Percentiles rank a stretch among this genome's conserved stretches.
These are phyloP conservation scores for Iselma pallidipennis DNA, from an alignment of 2,888 invertebrate genomes.

Conservation along the genomic window DNA sequence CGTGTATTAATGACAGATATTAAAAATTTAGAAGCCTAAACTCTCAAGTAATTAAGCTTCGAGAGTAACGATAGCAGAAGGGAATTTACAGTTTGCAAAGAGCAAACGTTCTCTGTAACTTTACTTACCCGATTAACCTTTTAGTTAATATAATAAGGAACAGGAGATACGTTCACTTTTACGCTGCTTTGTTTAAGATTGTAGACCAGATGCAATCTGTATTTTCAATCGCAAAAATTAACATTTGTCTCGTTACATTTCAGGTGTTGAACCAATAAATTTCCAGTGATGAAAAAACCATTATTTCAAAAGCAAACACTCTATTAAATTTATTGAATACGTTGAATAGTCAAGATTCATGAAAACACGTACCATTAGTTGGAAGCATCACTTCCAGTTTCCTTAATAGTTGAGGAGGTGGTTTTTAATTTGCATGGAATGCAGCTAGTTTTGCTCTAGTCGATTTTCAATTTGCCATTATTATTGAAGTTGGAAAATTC, in stretches of 20 bases:
- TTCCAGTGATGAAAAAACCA: too few species aligned
- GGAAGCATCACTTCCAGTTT: too few species aligned
- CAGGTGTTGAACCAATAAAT: too few species aligned
- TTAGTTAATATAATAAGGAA: constrained; percentile 22
- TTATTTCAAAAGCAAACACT: neutral
- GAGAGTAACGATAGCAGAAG: constrained; percentile 13
- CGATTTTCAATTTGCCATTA: neutral
- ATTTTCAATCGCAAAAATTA: too few species aligned
- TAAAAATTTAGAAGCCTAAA: constrained; percentile 20
- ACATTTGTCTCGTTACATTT: too few species aligned
- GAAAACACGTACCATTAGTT: too few species aligned
- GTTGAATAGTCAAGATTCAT: too few species aligned
- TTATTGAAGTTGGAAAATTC: neutral
- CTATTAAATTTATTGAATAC: too few species aligned
- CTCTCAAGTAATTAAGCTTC: constrained; percentile 23
- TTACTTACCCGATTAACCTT: constrained; percentile 26
- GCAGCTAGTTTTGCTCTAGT: neutral
- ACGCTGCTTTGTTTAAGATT: too few species aligned
- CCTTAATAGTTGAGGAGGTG: too few species aligned
- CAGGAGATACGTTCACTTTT: constrained; percentile 11
- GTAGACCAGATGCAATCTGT: too few species aligned
- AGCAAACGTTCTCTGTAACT: constrained; percentile 24
- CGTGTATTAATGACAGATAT: constrained; percentile 22
- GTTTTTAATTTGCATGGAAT: neutral
- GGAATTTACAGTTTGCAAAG: constrained; percentile 22